These are phyloP conservation scores for Zingel zingel DNA, from an alignment of 2,113 vertebrate genomes.

Conservation along the genomic window DNA sequence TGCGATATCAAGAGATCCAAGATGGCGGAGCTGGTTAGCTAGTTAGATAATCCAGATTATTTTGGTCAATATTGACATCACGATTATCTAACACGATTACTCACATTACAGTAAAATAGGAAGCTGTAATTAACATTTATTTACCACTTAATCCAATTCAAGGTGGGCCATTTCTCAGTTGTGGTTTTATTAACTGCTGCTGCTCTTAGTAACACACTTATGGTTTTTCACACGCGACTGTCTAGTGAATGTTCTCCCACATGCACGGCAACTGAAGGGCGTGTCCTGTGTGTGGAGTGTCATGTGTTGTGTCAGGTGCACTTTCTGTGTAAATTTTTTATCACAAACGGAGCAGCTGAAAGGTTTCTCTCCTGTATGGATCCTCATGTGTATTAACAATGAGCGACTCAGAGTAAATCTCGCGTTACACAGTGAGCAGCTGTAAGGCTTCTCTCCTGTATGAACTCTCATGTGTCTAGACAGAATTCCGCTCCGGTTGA, in stretches of 20 bases:
- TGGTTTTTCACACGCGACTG: background rate
- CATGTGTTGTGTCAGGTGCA: constrained; percentile 14
- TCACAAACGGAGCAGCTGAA: constrained; percentile 17
- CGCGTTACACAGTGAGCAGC: background rate
- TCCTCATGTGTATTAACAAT: constrained; percentile 15
- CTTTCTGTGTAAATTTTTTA: constrained; percentile 4
- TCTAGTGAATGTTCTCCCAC: constrained; percentile 1
- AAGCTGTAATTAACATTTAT: no score
- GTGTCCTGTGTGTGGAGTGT: constrained; percentile 9
- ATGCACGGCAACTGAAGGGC: background rate
- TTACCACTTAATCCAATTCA: no score
- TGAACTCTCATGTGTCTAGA: constrained; percentile 31
- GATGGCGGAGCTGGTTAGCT: no score
- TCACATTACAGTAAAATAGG: no score
- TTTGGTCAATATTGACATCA: no score
- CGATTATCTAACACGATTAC: no score
- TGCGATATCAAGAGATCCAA: no score
- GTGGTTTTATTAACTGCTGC: background rate
- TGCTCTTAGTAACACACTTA: background rate
- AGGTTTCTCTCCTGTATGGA: constrained; percentile 27
- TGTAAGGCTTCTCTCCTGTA: constrained; percentile 23
- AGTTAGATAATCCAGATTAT: no score
- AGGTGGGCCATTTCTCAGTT: no score
- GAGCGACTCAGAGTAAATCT: constrained; percentile 8
- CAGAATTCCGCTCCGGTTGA: constrained; percentile 7